Evolutionary conservation across 1,140 invertebrate genomes (phyloP).

Genomic region (Oreohelix idahoensis): DNA sequence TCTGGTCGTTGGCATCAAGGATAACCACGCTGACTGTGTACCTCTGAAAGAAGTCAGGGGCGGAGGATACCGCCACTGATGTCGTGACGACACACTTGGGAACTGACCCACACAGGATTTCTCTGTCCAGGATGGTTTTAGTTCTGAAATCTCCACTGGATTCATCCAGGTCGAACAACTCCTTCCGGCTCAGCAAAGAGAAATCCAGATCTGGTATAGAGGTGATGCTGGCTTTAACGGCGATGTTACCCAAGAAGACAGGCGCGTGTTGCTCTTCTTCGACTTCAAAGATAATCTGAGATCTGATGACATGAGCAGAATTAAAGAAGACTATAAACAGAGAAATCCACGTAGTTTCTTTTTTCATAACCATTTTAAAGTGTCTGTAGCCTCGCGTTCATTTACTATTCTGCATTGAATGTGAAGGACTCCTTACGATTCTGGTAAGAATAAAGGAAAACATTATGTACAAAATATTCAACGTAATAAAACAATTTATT

Average conservation of each 20-base stretch:
- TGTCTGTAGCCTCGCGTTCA: too few relatives aligned
- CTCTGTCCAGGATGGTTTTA: constrained; percentile 45
- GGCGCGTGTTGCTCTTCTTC: constrained; percentile 33
- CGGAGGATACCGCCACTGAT: constrained; percentile 42
- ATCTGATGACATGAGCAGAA: neutral
- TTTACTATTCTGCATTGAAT: too few relatives aligned
- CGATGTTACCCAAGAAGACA: constrained; percentile 38
- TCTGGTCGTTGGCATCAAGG: constrained; percentile 91
- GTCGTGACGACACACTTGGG: constrained; percentile 40
- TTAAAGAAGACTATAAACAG: neutral
- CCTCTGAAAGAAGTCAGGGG: constrained; percentile 47
- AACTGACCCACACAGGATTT: constrained; percentile 43
- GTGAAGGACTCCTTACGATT: too few relatives aligned
- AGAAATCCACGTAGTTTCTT: neutral
- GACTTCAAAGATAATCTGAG: constrained; percentile 7
- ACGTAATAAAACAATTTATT: too few relatives aligned
- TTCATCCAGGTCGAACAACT: constrained; percentile 45
- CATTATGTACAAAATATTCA: too few relatives aligned
- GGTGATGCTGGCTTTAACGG: constrained; percentile 19
- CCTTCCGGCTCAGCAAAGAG: constrained; percentile 17
- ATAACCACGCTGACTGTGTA: constrained; percentile 48
- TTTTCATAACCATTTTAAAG: neutral
- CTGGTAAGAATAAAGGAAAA: too few relatives aligned
- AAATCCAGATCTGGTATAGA: constrained; percentile 14
- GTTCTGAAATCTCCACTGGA: constrained; percentile 45